Evolutionary conservation across 53 echinoderm and acorn worm species (phyloP), one percentile per base, ranked within the genome.

Genomic region (Luidia sarsii): DNA sequence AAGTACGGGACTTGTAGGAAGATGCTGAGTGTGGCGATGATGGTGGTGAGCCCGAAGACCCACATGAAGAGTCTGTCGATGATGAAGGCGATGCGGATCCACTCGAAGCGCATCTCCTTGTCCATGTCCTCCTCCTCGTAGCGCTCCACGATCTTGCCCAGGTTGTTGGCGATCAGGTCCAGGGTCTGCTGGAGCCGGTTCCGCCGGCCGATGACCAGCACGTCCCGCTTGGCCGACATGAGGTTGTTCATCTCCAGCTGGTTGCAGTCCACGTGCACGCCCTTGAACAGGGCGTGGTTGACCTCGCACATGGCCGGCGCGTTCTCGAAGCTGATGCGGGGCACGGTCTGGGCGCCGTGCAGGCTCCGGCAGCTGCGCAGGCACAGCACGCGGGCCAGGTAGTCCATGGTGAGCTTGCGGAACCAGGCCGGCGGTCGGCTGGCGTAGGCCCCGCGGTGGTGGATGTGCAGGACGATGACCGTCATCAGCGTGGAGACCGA

Each of bases 51-150:
- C n/a, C 93, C 83, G 38, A 95, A 95, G 38, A 81, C 61, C 80
- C 65, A 87, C 90, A 95, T 74, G 36, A 92, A 91, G 66, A 92
- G 60, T 25, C 95, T 87, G 61, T 95, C 95, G 53, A 92, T 43
- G 35, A 95, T 85, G 38, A 86, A 90, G 0, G 92, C 95, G 45
- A 95, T 89, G 43, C 87, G 23, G 27, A 92, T 79, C 95, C 95
- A 95, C 57, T 95, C 92, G 27, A 72, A 69, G 34, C 81, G 75
- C 51, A 87, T 43, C 36, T 90, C 92, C 10, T 90, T 88, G 50
- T 92, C 90, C 34, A 81, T 56, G 50, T 87, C 83, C 21, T 68
- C 82, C 45, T 82, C 79, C 24, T 95, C 92, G 2, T 75, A 64
- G 18, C 66, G 59, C 72, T 95, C 82, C 57, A 85, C 80, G 70